These are phyloP conservation scores for Caenorhabditis wallacei DNA, from an alignment of 2,888 invertebrate species.

Conservation along the genomic window DNA sequence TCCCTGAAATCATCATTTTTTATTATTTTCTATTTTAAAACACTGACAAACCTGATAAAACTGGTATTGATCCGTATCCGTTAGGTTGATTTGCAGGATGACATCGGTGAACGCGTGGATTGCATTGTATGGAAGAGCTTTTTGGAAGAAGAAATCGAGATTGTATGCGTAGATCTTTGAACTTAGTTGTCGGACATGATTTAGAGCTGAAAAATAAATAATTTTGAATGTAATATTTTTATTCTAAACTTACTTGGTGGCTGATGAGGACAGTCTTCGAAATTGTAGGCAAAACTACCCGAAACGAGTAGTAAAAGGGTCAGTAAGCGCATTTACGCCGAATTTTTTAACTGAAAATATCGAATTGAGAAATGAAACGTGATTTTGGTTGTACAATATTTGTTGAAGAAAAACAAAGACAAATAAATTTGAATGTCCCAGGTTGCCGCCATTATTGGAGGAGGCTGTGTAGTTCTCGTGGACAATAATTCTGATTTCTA, in stretches of 20 bases:
- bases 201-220: conserved; percentile 44
- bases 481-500: too few species aligned
- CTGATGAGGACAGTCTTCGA: conserved; percentile 52
- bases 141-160: conserved; percentile 65
- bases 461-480: not conserved
- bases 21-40: not conserved
- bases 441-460: too few species aligned
- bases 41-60: conserved; percentile 71
- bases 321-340: conserved; percentile 44
- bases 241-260: conserved; percentile 40
- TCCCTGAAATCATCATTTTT: conserved; percentile 57
- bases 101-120: conserved; percentile 71
- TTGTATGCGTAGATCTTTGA: conserved; percentile 50
- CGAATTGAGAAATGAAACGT: conserved; percentile 4
- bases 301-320: conserved; percentile 30
- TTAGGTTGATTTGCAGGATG: conserved; percentile 68
- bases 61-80: conserved; percentile 61
- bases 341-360: conserved; percentile 1
- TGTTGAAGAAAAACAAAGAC: not conserved
- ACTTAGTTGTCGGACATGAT: conserved; percentile 17
- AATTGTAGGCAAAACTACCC: conserved; percentile 26
- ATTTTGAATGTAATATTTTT: not conserved
- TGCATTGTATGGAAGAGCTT: conserved; percentile 48
- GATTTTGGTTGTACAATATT: too few species aligned
- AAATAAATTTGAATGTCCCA: not conserved